A percentile compares a stretch with the other conserved stretches of the same genome.
Evolutionary conservation across 2,113 vertebrate genomes (phyloP).

Genomic region (Hemichromis elongatus): DNA sequence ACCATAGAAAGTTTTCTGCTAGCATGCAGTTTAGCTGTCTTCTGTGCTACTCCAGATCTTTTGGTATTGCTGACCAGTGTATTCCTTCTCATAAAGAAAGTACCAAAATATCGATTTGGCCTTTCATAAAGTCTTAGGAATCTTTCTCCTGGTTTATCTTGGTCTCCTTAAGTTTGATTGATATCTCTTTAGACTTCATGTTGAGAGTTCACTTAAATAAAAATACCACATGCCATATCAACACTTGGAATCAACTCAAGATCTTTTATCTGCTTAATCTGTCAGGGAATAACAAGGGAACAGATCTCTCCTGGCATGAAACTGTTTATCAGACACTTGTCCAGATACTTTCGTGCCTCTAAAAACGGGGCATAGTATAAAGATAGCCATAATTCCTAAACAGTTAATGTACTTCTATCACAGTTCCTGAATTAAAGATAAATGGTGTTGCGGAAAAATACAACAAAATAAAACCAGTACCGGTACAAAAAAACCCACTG

Average conservation of each 20-base stretch:
- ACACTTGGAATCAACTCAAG: neutral
- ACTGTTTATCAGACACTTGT: no score
- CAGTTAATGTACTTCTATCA: no score
- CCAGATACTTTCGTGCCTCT: no score
- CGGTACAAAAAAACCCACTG: no score
- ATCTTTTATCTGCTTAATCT: neutral
- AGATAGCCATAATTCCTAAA: no score
- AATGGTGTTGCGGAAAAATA: no score
- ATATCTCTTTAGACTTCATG: neutral
- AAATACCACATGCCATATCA: neutral
- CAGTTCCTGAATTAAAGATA: no score
- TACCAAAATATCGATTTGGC: neutral
- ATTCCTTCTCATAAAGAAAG: neutral
- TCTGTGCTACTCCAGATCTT: neutral
- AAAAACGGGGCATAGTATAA: no score
- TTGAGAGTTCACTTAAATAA: neutral
- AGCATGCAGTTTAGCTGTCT: neutral
- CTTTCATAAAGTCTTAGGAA: neutral
- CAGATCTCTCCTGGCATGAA: no score
- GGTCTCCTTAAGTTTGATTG: neutral
- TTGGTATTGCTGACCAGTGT: no score
- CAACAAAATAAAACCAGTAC: no score
- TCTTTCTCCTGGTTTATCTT: neutral
- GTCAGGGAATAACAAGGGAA: neutral
- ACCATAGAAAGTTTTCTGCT: neutral